phyloP scores from a whole-genome alignment of 1,140 invertebrate species.

The Hycleus phaleratus region DNA sequence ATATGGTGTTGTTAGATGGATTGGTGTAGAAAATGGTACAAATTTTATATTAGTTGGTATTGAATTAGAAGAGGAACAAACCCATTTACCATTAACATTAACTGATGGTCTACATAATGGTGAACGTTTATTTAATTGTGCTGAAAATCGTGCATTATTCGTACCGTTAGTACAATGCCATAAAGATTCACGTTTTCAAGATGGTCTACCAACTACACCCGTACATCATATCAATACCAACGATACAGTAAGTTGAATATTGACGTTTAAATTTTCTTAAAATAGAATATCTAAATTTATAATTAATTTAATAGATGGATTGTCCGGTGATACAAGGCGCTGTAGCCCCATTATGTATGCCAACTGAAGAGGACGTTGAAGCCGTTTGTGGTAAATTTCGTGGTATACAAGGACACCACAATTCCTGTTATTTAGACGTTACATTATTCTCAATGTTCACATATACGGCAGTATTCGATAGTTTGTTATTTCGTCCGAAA shows the following conservation, averaged over 20 bases:
- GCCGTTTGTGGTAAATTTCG: constrained; percentile 66
- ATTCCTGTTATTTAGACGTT: constrained; percentile 96
- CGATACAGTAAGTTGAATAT: neutral
- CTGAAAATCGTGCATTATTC: constrained; percentile 65
- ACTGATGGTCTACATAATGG: constrained; percentile 73
- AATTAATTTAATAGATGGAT: constrained; percentile 40
- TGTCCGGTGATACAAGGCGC: constrained; percentile 72
- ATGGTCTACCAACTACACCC: constrained; percentile 43
- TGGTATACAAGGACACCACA: constrained; percentile 95
- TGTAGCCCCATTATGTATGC: constrained; percentile 63
- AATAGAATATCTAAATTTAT: neutral
- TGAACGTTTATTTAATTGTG: constrained; percentile 62
- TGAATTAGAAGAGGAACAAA: constrained; percentile 66
- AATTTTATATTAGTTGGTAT: constrained; percentile 47
- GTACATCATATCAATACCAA: constrained; percentile 37
- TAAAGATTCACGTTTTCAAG: constrained; percentile 68
- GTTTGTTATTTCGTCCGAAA: constrained; percentile 68
- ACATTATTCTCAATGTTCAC: constrained; percentile 96
- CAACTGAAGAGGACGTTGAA: constrained; percentile 52
- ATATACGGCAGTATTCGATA: constrained; percentile 91
- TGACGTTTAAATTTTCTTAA: neutral
- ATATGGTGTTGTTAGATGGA: constrained; percentile 83
- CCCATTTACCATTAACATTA: constrained; percentile 47
- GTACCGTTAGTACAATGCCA: constrained; percentile 67
- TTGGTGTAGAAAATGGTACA: constrained; percentile 50